Conservation (phyloP, 2,888 invertebrate genomes). For the Eupithecia abbreviata region DNA sequence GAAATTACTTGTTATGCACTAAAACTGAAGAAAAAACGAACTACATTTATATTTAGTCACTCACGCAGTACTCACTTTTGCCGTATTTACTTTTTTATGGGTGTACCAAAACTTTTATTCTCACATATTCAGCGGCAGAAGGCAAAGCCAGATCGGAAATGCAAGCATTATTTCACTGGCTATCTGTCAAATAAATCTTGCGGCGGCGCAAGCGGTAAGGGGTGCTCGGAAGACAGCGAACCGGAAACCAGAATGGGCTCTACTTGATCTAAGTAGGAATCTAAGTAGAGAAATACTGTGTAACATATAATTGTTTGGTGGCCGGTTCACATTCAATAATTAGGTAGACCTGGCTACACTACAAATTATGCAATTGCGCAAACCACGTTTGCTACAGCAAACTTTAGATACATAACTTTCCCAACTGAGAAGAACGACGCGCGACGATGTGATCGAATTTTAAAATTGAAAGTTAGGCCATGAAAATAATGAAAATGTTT, state of each 20-base stretch:
- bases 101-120: background rate
- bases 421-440: too few species aligned
- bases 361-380: too few species aligned
- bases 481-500: too few species aligned
- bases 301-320: background rate
- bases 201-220: slow-evolving; percentile 9
- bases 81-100: background rate
- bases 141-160: slow-evolving; percentile 53
- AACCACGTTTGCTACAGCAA: too few species aligned
- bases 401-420: too few species aligned
- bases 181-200: slow-evolving; percentile 56
- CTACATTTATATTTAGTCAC: background rate
- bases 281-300: background rate
- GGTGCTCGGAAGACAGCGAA: slow-evolving; percentile 10
- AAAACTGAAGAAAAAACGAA: too few species aligned
- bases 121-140: background rate
- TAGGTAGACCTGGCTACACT: background rate
- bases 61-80: background rate
- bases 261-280: background rate
- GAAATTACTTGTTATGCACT: too few species aligned
- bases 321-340: background rate
- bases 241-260: background rate
- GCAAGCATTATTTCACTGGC: slow-evolving; percentile 57
- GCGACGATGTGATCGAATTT: too few species aligned
- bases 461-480: too few species aligned